These are phyloP conservation scores for Orchesellides sinensis DNA, from an alignment of 2,888 invertebrate species.

Conservation along the genomic window DNA sequence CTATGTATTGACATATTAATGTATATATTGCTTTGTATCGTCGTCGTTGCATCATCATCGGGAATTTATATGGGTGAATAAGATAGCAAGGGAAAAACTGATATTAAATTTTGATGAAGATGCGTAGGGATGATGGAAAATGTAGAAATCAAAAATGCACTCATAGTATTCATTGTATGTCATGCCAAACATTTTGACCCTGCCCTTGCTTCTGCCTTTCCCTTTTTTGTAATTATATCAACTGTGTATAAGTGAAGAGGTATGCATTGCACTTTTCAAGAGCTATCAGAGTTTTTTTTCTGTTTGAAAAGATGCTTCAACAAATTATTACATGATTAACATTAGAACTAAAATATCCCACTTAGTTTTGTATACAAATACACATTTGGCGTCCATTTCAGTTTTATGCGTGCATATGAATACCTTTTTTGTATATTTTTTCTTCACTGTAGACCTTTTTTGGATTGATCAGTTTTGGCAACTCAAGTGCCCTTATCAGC, in stretches of 20 bases:
- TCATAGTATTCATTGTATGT: no score
- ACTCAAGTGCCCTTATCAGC: slow-evolving; percentile 40
- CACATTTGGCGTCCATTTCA: neutral
- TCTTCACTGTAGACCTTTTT: slow-evolving; percentile 14
- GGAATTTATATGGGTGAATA: slow-evolving; percentile 8
- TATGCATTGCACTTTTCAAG: neutral
- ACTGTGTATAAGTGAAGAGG: neutral
- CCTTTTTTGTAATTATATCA: neutral
- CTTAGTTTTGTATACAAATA: neutral
- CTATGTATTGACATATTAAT: no score
- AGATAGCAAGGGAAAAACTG: neutral
- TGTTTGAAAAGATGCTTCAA: neutral
- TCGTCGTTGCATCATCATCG: slow-evolving; percentile 35
- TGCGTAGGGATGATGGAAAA: neutral
- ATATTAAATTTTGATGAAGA: slow-evolving; percentile 32
- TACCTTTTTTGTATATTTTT: neutral
- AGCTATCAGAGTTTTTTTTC: neutral
- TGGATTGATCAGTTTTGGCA: slow-evolving; percentile 57
- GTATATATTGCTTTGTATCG: no score
- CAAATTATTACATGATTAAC: slow-evolving; percentile 5
- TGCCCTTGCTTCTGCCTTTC: slow-evolving; percentile 1
- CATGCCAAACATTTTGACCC: slow-evolving; percentile 56
- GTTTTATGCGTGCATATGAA: no score
- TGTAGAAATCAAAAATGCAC: slow-evolving; percentile 29
- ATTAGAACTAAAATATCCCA: neutral